A percentile compares a stretch with the other conserved stretches of the same genome.
These are phyloP conservation scores for Vombatus ursinus DNA, from an alignment of 2,113 vertebrate species.

Conservation along the genomic window DNA sequence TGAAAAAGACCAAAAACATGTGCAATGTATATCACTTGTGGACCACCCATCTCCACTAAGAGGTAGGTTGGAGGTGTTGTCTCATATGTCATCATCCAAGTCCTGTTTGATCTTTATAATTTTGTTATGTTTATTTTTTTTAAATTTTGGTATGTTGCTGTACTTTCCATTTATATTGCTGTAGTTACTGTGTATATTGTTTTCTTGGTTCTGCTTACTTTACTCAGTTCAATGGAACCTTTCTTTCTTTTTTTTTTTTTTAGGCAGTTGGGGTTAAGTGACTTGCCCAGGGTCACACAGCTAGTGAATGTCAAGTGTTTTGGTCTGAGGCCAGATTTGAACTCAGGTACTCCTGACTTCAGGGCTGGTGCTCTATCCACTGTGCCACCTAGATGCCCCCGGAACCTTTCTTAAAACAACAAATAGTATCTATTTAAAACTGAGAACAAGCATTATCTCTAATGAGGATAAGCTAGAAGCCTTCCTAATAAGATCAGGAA, in stretches of 20 bases:
- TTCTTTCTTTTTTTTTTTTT: no score
- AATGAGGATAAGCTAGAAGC: neutral
- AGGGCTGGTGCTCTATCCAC: no score
- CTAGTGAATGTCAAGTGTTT: no score
- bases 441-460: no score
- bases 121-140: neutral
- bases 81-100: neutral
- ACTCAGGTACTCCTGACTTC: no score
- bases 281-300: no score
- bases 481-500: neutral
- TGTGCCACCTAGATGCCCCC: no score
- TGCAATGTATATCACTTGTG: neutral
- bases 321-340: no score
- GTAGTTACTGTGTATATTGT: neutral
- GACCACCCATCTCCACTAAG: neutral
- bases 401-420: neutral
- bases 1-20: neutral
- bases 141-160: neutral
- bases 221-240: neutral
- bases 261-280: no score
- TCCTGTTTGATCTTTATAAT: neutral
- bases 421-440: no score
- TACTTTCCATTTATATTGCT: neutral
- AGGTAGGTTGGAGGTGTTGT: neutral
- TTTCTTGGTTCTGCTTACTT: neutral